These are phyloP conservation scores for Eupristina koningsbergeri DNA, from an alignment of 1,140 invertebrate species.

Conservation along the genomic window DNA sequence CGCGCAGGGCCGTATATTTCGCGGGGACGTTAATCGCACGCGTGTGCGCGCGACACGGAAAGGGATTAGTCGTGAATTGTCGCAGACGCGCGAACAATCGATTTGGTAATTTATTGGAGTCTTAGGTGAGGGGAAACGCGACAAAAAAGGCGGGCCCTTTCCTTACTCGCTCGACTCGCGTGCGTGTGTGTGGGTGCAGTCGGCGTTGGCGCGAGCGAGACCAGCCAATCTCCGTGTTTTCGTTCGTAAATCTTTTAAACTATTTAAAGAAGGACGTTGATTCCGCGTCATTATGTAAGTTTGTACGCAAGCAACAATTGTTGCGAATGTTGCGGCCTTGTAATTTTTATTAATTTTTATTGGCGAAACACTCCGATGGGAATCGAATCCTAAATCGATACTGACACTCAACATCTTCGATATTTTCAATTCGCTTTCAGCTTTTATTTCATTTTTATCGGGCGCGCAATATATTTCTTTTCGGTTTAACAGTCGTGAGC, in stretches of 20 bases:
- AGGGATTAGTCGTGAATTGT: conserved; percentile 21
- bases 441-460: too few relatives aligned
- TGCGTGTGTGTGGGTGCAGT: too few relatives aligned
- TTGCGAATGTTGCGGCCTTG: background rate
- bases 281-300: background rate
- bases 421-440: too few relatives aligned
- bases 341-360: conserved; percentile 1
- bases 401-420: too few relatives aligned
- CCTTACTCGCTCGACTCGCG: too few relatives aligned
- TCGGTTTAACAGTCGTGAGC: too few relatives aligned
- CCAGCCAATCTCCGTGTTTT: background rate
- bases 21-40: conserved; percentile 35
- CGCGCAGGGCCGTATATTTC: conserved; percentile 29
- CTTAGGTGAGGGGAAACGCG: background rate
- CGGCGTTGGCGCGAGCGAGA: background rate
- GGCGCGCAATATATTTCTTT: too few relatives aligned
- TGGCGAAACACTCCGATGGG: too few relatives aligned
- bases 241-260: background rate
- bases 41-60: background rate
- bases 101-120: conserved; percentile 31
- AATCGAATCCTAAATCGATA: too few relatives aligned
- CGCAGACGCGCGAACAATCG: conserved; percentile 39
- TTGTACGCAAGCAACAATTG: background rate
- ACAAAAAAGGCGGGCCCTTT: background rate
- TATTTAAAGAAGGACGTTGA: background rate